Base-by-base conservation (phyloP, 1,140 invertebrate genomes). In the Drosophila ironensis region DNA sequence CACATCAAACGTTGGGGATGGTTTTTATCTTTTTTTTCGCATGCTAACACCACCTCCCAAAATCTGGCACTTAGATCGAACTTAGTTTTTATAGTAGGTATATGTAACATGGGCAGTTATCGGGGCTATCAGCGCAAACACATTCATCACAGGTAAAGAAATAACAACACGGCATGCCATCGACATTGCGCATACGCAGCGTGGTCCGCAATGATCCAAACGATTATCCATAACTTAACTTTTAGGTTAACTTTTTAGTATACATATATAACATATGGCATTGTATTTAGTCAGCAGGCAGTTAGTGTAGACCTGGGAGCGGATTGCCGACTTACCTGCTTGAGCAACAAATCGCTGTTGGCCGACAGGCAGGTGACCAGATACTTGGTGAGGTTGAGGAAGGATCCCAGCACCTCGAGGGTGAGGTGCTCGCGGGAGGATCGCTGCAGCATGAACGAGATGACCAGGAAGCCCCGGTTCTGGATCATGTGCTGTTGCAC, bases 401-500 rank as follows among this genome's bases (percentile, higher is more conserved):
- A 99, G 8, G 96, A 97, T 9, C 96, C 94, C 4, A 99, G 93
- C 19, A 99, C 97, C 86, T 98, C 96, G 27, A 96, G 94, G 1
- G 97, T 98, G 2, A 99, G 93, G 91, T 99, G 98, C 84, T 98
- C 96, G 70, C 97, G 93, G 24, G 95, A 97, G 14, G 97, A 96
- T 89, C 97, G 94, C 89, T 98, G 97, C 57, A 99, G 92, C 93
- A 99, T 96, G 90, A 97, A 98, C 70, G 98, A 98, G 89, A 99
- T 99, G 35, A 99, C 98, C 67, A 99, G 93, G 91, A 99, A 99
- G 33, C 98, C 98, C 77, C 98, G 93, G 88, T 97, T 98, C 64
- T 90, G 98, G 90, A 99, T 96, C 95, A 99, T 98, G 88, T 99
- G 98, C 89, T 99, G 98, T 89, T 99, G 98, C 52, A 99, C 97